phyloP scores from a whole-genome alignment of 2,797 vertebrate genomes.

The Alectoris magna region DNA sequence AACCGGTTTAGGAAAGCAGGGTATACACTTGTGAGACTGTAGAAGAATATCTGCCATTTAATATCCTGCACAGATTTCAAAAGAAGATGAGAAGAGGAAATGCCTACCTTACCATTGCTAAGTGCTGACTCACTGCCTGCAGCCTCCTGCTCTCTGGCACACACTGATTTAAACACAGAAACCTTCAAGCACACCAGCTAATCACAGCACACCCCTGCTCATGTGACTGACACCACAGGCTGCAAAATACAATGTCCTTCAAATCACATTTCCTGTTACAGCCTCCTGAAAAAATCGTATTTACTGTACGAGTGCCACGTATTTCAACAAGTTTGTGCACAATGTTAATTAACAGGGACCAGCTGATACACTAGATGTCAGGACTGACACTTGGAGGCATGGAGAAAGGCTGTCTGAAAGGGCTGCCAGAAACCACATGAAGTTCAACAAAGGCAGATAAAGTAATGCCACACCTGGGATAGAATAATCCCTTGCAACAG shows the following conservation, averaged over 20 bases:
- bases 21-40: not conserved
- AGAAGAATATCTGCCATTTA: not conserved
- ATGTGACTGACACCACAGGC: slow-evolving; percentile 43
- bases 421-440: not conserved
- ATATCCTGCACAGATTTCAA: not conserved
- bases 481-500: not conserved
- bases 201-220: slow-evolving; percentile 51
- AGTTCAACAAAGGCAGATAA: not conserved
- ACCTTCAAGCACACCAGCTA: slow-evolving; percentile 49
- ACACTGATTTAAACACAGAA: slow-evolving; percentile 65
- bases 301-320: not conserved
- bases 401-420: too few species aligned
- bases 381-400: too few species aligned
- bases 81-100: not conserved
- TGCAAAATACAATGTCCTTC: not conserved
- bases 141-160: slow-evolving; percentile 29
- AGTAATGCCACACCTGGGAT: not conserved
- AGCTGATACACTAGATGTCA: not conserved
- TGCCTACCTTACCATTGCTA: slow-evolving; percentile 46
- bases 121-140: slow-evolving; percentile 79
- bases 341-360: not conserved
- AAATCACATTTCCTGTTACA: not conserved
- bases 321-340: not conserved
- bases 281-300: not conserved
- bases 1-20: not conserved